Percentiles rank a stretch among this genome's conserved stretches.
phyloP scores from a whole-genome alignment of 1,140 invertebrate genomes.

The Hycleus cichorii region DNA sequence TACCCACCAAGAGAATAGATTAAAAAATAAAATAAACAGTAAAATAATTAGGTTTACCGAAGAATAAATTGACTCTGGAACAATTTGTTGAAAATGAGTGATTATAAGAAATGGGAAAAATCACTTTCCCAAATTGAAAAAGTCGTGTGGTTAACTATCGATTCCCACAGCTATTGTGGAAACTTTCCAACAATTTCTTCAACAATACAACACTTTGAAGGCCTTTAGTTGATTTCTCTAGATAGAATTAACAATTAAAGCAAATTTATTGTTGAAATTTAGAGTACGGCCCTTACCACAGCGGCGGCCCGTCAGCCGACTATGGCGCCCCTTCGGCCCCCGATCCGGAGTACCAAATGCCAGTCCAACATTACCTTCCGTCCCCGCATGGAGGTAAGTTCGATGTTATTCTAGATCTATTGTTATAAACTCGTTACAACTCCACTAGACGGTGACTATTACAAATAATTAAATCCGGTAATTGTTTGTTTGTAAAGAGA shows the following conservation, averaged over 20 bases:
- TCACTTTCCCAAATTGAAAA: too few species aligned
- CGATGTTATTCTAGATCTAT: background rate
- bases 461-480: constrained; percentile 2
- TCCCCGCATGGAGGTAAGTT: constrained; percentile 12
- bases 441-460: background rate
- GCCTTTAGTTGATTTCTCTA: too few species aligned
- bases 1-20: too few species aligned
- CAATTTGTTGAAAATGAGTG: too few species aligned
- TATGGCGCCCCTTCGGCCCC: constrained; percentile 16
- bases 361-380: constrained; percentile 13
- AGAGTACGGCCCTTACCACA: background rate
- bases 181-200: too few species aligned
- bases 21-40: too few species aligned
- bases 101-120: too few species aligned
- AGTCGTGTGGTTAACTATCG: too few species aligned
- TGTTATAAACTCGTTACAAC: background rate
- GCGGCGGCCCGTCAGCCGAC: constrained; percentile 4
- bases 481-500: background rate
- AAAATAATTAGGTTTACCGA: too few species aligned
- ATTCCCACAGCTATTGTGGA: too few species aligned
- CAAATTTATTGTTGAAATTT: background rate
- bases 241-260: background rate
- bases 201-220: too few species aligned
- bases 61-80: too few species aligned
- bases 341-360: constrained; percentile 10